Evolutionary conservation across 2,888 invertebrate genomes (phyloP).

Genomic region (Tortrix viridana): DNA sequence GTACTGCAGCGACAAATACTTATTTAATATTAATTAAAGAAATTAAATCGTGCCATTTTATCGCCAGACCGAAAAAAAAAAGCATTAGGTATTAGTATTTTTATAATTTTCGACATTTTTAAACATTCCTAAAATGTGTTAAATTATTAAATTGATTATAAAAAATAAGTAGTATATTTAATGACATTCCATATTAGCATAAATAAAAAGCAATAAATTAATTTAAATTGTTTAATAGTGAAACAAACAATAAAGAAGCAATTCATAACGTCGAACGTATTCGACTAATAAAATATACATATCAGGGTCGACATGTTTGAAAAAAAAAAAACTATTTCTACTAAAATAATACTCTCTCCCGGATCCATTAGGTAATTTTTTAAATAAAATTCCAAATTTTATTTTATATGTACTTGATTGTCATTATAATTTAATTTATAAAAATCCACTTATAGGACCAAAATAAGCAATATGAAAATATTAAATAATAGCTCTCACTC

Average conservation of each 20-base stretch:
- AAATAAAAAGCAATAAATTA: no score
- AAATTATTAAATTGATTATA: slow-evolving; percentile 11
- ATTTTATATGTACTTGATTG: background rate
- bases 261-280: no score
- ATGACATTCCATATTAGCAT: slow-evolving; percentile 20
- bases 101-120: slow-evolving; percentile 10
- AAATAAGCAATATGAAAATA: slow-evolving; percentile 24
- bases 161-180: no score
- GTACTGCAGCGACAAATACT: no score
- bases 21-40: no score
- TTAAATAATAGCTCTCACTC: background rate
- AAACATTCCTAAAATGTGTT: slow-evolving; percentile 28
- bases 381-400: background rate
- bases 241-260: no score
- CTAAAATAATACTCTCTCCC: no score
- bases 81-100: slow-evolving; percentile 8
- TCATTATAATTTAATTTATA: background rate
- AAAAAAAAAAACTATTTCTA: no score
- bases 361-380: background rate
- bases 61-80: background rate
- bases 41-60: slow-evolving; percentile 22
- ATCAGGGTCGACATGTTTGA: no score
- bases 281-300: no score
- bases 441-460: slow-evolving; percentile 20
- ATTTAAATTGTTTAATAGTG: no score